phyloP scores from a whole-genome alignment of 2,113 vertebrate species.

The Pongo abelii region DNA sequence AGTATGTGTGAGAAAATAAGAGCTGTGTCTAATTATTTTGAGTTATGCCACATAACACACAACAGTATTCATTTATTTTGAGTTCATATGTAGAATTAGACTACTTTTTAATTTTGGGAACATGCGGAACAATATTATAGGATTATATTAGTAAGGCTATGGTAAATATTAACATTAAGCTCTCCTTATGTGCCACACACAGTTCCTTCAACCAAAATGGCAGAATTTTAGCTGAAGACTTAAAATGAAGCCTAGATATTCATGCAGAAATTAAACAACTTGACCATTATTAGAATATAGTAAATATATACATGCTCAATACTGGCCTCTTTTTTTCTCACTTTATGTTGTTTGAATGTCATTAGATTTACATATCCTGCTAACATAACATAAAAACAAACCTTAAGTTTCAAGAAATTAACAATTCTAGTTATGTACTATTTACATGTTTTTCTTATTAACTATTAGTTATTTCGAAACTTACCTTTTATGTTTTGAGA shows the following conservation, averaged over 20 bases:
- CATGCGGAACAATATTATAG: conserved; percentile 1
- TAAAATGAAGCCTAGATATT: background rate
- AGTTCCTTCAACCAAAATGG: background rate
- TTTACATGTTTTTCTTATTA: background rate
- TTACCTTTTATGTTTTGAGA: background rate
- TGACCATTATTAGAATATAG: background rate
- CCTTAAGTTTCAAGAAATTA: background rate
- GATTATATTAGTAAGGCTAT: background rate
- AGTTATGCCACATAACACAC: background rate
- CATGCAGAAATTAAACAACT: background rate
- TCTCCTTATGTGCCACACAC: too few relatives aligned
- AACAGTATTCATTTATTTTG: background rate
- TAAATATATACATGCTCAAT: background rate
- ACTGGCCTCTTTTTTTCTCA: background rate
- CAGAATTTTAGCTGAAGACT: background rate
- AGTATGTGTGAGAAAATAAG: background rate
- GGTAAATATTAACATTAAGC: background rate
- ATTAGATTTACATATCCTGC: background rate
- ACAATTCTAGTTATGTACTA: background rate
- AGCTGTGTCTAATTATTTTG: background rate
- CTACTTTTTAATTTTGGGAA: conserved; percentile 28
- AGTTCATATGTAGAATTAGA: background rate
- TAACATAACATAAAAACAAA: background rate
- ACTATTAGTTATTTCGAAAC: conserved; percentile 6
- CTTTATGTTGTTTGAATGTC: background rate